phyloP scores from a whole-genome alignment of 2,113 vertebrate genomes.

The Salminus brasiliensis region DNA sequence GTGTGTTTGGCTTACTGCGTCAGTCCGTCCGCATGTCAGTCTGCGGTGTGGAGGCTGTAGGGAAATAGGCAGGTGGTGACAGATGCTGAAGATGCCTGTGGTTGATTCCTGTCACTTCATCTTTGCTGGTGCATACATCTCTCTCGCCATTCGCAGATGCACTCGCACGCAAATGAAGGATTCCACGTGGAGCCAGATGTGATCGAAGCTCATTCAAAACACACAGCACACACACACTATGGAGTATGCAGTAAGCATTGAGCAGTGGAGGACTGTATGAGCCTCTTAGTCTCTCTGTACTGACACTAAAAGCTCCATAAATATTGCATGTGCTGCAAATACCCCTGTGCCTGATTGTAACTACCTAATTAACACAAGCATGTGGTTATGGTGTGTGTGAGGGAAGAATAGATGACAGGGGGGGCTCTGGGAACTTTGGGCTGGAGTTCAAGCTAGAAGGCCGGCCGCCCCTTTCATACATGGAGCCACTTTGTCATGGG shows the following conservation, averaged over 20 bases:
- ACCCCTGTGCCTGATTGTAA: background rate
- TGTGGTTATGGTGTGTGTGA: too few species aligned
- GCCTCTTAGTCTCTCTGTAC: background rate
- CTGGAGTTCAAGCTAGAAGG: too few species aligned
- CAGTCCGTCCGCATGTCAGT: background rate
- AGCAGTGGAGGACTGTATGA: background rate
- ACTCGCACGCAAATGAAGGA: background rate
- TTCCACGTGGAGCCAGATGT: background rate
- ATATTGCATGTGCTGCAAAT: slow-evolving; percentile 10
- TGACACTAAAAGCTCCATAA: slow-evolving; percentile 10
- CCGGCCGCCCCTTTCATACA: too few species aligned
- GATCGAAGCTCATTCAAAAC: background rate
- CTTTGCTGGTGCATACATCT: background rate
- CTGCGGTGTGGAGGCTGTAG: background rate
- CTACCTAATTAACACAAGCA: background rate
- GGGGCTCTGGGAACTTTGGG: too few species aligned
- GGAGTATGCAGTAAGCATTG: background rate
- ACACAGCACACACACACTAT: background rate
- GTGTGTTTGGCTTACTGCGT: too few species aligned
- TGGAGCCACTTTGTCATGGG: too few species aligned
- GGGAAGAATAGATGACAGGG: too few species aligned
- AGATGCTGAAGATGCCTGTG: slow-evolving; percentile 25
- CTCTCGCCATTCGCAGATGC: background rate
- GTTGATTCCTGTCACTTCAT: slow-evolving; percentile 34
- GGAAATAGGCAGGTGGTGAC: slow-evolving; percentile 15